Percentiles rank a stretch among this genome's conserved stretches.
These are phyloP conservation scores for Littorina saxatilis DNA, from an alignment of 1,140 invertebrate genomes.

Conservation along the genomic window DNA sequence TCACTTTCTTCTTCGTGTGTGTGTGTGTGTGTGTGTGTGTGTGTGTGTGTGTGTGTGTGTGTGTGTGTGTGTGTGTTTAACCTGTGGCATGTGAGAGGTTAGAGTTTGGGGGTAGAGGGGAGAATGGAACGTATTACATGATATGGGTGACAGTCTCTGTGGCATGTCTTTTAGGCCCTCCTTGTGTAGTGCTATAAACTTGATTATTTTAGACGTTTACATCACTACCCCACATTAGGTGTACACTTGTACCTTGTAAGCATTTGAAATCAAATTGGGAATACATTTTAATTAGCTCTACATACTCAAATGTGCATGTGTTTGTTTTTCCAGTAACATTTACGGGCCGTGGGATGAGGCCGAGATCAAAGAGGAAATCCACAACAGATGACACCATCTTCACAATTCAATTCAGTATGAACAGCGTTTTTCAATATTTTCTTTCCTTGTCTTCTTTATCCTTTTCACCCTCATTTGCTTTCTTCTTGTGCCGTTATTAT, in stretches of 20 bases:
- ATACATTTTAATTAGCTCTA: too few species aligned
- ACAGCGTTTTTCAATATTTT: background rate
- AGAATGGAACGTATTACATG: background rate
- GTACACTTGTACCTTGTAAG: too few species aligned
- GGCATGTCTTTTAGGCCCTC: too few species aligned
- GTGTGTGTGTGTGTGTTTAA: background rate
- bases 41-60: background rate
- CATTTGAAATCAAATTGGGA: too few species aligned
- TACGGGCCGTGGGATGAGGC: constrained; percentile 98
- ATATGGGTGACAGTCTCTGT: too few species aligned
- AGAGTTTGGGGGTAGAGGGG: too few species aligned
- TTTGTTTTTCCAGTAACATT: constrained; percentile 82
- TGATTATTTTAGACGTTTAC: too few species aligned
- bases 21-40: background rate
- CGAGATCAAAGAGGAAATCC: constrained; percentile 29
- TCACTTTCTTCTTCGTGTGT: too few species aligned
- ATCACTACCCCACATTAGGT: too few species aligned
- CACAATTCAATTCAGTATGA: background rate
- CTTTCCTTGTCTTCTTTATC: background rate
- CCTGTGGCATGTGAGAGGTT: too few species aligned
- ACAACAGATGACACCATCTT: background rate
- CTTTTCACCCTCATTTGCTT: background rate
- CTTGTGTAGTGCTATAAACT: too few species aligned
- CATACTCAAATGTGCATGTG: too few species aligned
- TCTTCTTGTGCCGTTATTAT: background rate